Base-by-base conservation (phyloP, 2,888 invertebrate genomes). In the Sclerodermus sp. region DNA sequence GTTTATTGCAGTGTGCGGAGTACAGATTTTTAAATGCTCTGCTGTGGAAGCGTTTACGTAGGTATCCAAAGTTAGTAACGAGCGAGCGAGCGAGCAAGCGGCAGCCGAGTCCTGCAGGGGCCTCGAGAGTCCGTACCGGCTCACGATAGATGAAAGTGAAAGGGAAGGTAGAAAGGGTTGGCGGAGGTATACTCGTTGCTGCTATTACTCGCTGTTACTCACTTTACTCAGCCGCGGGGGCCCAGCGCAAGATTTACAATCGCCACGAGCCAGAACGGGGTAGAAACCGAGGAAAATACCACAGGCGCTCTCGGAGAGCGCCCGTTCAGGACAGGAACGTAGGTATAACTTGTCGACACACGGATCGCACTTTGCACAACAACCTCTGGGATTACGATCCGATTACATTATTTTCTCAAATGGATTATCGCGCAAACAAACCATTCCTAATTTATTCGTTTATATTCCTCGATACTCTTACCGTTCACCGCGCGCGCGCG, bases 121-220 rank as follows among this genome's bases (percentile, higher is more conserved):
- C 62, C 62, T 58, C 64, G 59, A 56, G 55, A 53, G 45, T 46
- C 55, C 23, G 23, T 3, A 23, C 23, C 8, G 4, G 46, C 54
- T 58, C 63, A 60, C 68, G 74, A 74, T 73, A 71, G 72, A 77
- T 70, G 76, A 76, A 76, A 77, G 76, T 76, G 76, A 76, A 76
- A 77, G 77, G 76, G 73, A 74, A 74, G 75, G 73, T 76, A 75
- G 77, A 76, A 76, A 77, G 75, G 74, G 76, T 74, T 68, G 66
- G 62, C 61, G 23, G 15, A 38, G 15, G 17, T 38, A 38, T 38
- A 38, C 38, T 38, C 15, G 15, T 38, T 38, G 6, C 49, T 46
- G 45, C 56, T 57, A 47, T 56, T 54, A 55, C 57, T 60, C 45
- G 61, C 49, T 47, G 42, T 63, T 39, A 37, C 49, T 15, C 47